Percentiles rank a stretch among this genome's conserved stretches.
These are phyloP conservation scores for Sylvilagus bachmani DNA, from an alignment of 2,113 vertebrate genomes.

Conservation along the genomic window DNA sequence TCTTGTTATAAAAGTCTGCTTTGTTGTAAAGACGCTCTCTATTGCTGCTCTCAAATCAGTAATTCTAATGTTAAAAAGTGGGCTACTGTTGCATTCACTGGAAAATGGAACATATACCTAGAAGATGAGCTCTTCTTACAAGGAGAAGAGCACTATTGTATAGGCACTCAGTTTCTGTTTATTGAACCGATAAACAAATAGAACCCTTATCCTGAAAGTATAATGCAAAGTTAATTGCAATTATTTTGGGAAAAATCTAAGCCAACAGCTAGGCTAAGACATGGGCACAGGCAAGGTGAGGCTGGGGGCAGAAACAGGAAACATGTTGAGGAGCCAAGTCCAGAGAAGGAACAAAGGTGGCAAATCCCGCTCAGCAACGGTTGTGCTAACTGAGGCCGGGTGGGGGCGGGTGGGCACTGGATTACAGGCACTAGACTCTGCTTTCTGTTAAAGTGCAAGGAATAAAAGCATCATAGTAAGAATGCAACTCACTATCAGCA, in stretches of 20 bases:
- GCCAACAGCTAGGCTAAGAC: background rate
- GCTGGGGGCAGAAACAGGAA: background rate
- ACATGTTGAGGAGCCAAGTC: background rate
- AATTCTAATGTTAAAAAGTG: conserved; percentile 35
- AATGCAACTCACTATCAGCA: background rate
- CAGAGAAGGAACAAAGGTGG: background rate
- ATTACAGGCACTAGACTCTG: background rate
- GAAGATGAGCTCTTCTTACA: background rate
- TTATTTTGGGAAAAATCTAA: background rate
- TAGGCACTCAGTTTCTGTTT: background rate
- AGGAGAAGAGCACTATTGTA: background rate
- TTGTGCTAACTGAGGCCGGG: background rate
- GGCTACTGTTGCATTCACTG: background rate
- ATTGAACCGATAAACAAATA: background rate
- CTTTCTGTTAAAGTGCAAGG: background rate
- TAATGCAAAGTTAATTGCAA: background rate
- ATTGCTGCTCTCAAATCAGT: background rate
- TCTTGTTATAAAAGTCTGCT: background rate
- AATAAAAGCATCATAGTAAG: background rate
- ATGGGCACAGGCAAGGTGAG: background rate
- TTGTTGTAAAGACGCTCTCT: background rate
- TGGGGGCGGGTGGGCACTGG: background rate
- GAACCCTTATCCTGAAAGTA: background rate
- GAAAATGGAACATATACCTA: conserved; percentile 2
- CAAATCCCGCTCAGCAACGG: background rate